Evolutionary conservation across 1,140 invertebrate species (phyloP).

Genomic region (Drosophila ficusphila): DNA sequence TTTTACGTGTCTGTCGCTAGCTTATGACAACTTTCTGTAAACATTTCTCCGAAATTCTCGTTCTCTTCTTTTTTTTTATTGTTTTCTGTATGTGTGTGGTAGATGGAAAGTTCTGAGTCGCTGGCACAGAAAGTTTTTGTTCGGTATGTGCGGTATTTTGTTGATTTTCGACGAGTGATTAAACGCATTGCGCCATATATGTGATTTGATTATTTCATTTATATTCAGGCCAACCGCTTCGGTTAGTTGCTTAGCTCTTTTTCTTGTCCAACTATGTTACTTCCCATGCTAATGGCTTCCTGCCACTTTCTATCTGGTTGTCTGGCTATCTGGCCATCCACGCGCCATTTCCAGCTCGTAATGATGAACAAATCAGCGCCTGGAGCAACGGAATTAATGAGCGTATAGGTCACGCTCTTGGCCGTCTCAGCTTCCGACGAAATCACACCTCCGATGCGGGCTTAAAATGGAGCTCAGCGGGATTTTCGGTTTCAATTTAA

Average conservation of each 20-base stretch:
- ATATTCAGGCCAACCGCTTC: slow-evolving; percentile 56
- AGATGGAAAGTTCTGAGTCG: slow-evolving; percentile 56
- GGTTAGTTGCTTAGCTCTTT: slow-evolving; percentile 8
- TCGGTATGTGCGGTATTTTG: slow-evolving; percentile 39
- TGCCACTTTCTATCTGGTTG: slow-evolving; percentile 50
- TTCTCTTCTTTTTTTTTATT: slow-evolving; percentile 21
- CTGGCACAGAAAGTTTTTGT: slow-evolving; percentile 54
- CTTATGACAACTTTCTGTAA: slow-evolving; percentile 49
- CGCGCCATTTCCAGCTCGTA: slow-evolving; percentile 38
- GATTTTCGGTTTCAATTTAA: slow-evolving; percentile 47
- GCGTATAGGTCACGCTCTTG: slow-evolving; percentile 68
- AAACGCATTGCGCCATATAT: slow-evolving; percentile 56
- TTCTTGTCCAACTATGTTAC: slow-evolving; percentile 49
- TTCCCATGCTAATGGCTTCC: slow-evolving; percentile 56
- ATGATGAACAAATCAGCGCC: slow-evolving; percentile 58
- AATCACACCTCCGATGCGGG: slow-evolving; percentile 53
- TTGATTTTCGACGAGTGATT: slow-evolving; percentile 34
- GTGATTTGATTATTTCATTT: slow-evolving; percentile 66
- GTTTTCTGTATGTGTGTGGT: slow-evolving; percentile 24
- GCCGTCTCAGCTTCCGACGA: slow-evolving; percentile 56
- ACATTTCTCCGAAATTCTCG: slow-evolving; percentile 32
- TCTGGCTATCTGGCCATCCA: slow-evolving; percentile 37
- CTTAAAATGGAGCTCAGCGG: slow-evolving; percentile 53
- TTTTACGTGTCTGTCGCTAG: slow-evolving; percentile 35
- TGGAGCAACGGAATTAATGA: slow-evolving; percentile 52